Conservation (phyloP, 1,140 invertebrate species). For the Babylonia areolata region DNA sequence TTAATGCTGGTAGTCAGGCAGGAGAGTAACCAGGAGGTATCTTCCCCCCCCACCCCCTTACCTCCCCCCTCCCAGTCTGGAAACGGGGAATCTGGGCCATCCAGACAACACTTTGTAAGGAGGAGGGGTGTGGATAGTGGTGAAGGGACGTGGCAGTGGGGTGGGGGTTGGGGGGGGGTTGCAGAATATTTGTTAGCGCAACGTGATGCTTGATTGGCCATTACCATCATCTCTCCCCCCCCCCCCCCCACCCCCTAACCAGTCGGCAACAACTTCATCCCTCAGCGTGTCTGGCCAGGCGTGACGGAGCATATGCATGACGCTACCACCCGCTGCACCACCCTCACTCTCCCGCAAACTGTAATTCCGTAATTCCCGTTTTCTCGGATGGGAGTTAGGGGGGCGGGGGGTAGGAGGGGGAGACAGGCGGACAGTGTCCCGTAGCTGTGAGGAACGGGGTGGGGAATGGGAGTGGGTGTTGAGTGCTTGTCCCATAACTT, state of each 20-base stretch:
- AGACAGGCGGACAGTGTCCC: no score
- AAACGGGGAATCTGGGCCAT: neutral
- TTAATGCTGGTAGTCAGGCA: no score
- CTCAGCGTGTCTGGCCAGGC: neutral
- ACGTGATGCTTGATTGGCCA: constrained; percentile 12
- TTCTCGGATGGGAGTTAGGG: no score
- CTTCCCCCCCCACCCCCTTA: no score
- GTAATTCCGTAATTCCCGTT: no score
- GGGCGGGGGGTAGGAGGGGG: no score
- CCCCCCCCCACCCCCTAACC: no score
- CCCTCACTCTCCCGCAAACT: no score
- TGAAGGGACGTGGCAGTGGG: neutral
- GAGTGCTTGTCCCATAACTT: no score
- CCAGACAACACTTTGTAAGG: neutral
- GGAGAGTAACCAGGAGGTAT: neutral
- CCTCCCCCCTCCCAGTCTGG: neutral
- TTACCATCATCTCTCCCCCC: neutral
- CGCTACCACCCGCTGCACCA: neutral
- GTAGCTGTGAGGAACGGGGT: no score
- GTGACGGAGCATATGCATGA: constrained; percentile 14
- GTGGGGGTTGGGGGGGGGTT: neutral
- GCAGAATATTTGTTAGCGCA: constrained; percentile 22
- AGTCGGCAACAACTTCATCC: neutral
- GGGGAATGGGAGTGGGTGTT: no score
- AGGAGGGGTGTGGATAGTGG: neutral